Percentiles rank a stretch among this genome's conserved stretches.
Evolutionary conservation across 2,797 vertebrate genomes (phyloP).

Genomic region (Glyptemys insculpta): DNA sequence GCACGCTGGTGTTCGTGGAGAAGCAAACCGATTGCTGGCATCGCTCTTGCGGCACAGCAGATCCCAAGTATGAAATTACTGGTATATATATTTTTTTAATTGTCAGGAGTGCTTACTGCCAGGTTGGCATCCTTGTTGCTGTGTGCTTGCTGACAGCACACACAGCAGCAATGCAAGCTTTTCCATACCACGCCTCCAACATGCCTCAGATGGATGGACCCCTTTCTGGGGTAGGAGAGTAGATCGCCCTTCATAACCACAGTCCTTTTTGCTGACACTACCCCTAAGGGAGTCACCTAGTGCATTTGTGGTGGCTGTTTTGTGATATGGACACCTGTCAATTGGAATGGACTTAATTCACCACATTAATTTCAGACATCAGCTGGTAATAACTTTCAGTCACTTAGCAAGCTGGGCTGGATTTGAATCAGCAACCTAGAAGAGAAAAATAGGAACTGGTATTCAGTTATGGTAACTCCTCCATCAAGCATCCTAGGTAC

Average conservation of each 20-base stretch:
- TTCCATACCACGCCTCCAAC: neutral
- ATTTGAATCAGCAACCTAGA: neutral
- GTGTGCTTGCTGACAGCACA: neutral
- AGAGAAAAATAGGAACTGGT: neutral
- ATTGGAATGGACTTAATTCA: neutral
- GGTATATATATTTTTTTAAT: accelerated
- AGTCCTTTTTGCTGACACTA: accelerated
- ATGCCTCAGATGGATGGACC: neutral
- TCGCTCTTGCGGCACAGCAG: slow-evolving; percentile 90
- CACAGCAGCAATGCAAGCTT: accelerated
- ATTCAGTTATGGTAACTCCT: neutral
- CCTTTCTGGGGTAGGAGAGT: neutral
- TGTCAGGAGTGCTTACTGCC: neutral
- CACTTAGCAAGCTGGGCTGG: neutral
- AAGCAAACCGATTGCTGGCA: slow-evolving; percentile 89
- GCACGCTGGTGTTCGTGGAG: slow-evolving; percentile 83
- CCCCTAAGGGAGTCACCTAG: accelerated
- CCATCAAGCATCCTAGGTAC: neutral
- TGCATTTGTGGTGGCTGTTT: neutral
- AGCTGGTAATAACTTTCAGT: neutral
- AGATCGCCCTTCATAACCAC: accelerated
- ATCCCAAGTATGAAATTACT: slow-evolving; percentile 78
- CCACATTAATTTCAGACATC: neutral
- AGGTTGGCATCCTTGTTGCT: accelerated
- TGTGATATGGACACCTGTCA: neutral